Evolutionary conservation across 1,140 invertebrate species (phyloP), one percentile per base, ranked within the genome.

Genomic region (Glossosoma conforme): DNA sequence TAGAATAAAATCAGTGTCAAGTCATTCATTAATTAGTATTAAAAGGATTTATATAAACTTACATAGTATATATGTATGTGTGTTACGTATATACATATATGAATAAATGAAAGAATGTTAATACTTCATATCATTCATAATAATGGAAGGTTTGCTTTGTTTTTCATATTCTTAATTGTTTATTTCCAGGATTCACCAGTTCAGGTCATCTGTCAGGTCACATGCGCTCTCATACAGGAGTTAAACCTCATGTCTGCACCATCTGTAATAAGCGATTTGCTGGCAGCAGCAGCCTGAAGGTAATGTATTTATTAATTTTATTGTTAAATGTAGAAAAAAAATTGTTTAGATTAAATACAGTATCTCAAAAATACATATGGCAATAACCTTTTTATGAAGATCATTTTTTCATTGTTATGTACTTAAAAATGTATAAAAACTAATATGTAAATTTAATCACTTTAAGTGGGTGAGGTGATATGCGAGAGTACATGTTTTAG

Each of bases 201-300:
- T 36, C 64, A 3, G 64, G 65, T 14, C 75, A 75, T 35, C 52
- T 77, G 1, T 56, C 64, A 2, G 71, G 69, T 2, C 77, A 80
- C 48, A 60, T 69, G 51, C 66, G 70, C 6, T 70, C 68, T 0
- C 80, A 83, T 60, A 77, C 78, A 0, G 78, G 78, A 10, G 72
- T 72, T 20, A 82, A 81, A 59, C 80, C 81, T 1, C 79, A 78
- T 62, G 63, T 61, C 3, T 86, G 83, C 56, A 61, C 72, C 5
- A 60, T 77, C 35, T 85, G 82, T 60, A 61, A 61, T 9, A 74
- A 68, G 59, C 62, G 63, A 4, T 67, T 69, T 9, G 60, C 62
- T 14, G 63, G 62, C 32, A 57, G 61, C 1, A 63, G 62, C 2
- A 62, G 54, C 44, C 60, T 68, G 15, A 36, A 36, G 35, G 35